Evolutionary conservation across 2,888 invertebrate species (phyloP), one percentile per base, ranked within the genome.

Genomic region (Parelbella ahira): DNA sequence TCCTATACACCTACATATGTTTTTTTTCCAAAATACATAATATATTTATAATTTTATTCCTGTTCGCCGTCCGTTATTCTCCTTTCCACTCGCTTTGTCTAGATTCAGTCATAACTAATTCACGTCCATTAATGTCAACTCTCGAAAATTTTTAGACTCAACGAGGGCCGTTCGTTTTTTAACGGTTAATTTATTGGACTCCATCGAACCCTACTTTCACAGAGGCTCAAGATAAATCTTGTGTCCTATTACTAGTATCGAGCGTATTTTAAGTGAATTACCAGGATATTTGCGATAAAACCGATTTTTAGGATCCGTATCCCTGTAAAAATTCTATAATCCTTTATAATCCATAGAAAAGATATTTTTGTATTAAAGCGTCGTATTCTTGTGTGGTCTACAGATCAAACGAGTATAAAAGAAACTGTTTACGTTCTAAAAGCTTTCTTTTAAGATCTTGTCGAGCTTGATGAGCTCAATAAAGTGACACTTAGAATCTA

Each of bases 381-480:
- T 28, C 4, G 13, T 9, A 32, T 4, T 28, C 15, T 34, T 42
- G 33, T 34, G 28, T 42, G 41, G 41, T 42, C 41, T 18, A 25
- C 19, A 18, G 24, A 36, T 24, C 18, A 19, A n/a, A n/a, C n/a
- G n/a, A 4, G 1, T 21, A 6, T 8, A 28, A 34, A 34, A 34
- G 4, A 13, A 9, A 8, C 2, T 24, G 7, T n/a, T n/a, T n/a
- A 9, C 11, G 1, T 7, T 24, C 5, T 23, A 21, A 2, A 23
- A 5, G 12, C 0, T 13, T 12, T 6, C 8, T 10, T 32, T 7
- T 23, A 1, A 23, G 33, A 12, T 27, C 12, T 34, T 32, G 27
- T 21, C 5, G 19, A 19, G 19, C 19, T 33, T 39, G 6, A 13
- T 7, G 27, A 41, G 41, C 21, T 8, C 25, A 19, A 25, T 38